Base-by-base conservation (phyloP, 2,113 vertebrate species). In the Rhinoderma darwinii region DNA sequence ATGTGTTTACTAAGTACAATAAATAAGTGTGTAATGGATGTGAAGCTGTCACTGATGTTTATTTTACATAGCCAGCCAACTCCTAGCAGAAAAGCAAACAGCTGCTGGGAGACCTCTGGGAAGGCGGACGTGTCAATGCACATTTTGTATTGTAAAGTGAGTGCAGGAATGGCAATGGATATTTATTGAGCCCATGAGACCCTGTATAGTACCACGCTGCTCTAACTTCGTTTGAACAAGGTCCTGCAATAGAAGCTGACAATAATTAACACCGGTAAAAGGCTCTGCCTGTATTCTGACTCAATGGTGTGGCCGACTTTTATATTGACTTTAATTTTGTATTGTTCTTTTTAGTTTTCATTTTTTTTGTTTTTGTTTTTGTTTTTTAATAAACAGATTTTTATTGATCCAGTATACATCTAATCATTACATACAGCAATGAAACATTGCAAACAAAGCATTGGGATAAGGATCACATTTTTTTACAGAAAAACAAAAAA, bases 111-210 rank as follows among this genome's bases (percentile, higher is more conserved):
- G 50, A 51, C 44, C 75, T 78, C 75, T 32, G 47, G 75, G 75
- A 51, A 27, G 44, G 27, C 25, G 9, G 50, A 78, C 47, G 75
- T 54, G 75, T 78, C 44, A 51, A 35, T 78, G 27, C 17, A 54
- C 75, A 78, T 78, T 78, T 35, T 51, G 41, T 20, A 54, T 78
- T 78, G 47, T 78, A 78, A 78, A 78, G 75, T 54, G 50, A 78
- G 75, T 35, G 44, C 75, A 78, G 44, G 75, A 47, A 50, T 51
- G 50, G 75, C 30, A 35, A 54, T 37, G 27, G 44, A 78, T 78
- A 78, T 78, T 78, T 78, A 78, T 78, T 32, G 17, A 14, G 17
- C 75, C 47, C 75, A 15, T 30, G 75, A 25, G 75, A 54, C 27
- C 18, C 15, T 51, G 27, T 78, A 78, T 27, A 32, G 30, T 78